Evolutionary conservation across 2,888 invertebrate species (phyloP).

Genomic region (Acanthopleura granulata): DNA sequence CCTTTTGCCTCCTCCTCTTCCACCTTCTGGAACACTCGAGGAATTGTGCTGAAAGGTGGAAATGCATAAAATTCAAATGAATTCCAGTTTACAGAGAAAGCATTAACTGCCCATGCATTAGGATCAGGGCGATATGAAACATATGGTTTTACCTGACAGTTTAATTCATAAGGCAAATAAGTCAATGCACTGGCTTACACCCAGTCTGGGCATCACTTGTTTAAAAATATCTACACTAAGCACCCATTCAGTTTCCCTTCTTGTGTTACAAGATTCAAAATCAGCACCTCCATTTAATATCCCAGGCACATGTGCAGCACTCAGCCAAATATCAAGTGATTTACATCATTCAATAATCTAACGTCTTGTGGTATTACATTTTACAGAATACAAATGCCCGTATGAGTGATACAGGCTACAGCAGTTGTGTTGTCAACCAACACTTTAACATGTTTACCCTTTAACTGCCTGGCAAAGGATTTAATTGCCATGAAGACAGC

Average conservation of each 20-base stretch:
- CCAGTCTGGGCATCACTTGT: background rate
- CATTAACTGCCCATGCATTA: conserved; percentile 24
- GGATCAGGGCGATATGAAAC: conserved; percentile 22
- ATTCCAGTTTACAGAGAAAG: conserved; percentile 24
- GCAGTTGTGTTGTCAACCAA: conserved; percentile 9
- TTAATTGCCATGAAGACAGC: conserved; percentile 6
- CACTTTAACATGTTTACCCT: background rate
- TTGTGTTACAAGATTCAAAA: conserved; percentile 10
- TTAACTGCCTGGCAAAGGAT: background rate
- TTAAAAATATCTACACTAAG: conserved; percentile 5
- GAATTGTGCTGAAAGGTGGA: conserved; percentile 26
- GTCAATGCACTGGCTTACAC: conserved; percentile 16
- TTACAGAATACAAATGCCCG: background rate
- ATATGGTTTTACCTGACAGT: conserved; percentile 14
- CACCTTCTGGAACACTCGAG: conserved; percentile 24
- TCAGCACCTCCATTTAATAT: conserved; percentile 21
- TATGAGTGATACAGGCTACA: conserved; percentile 12
- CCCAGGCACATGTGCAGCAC: conserved; percentile 20
- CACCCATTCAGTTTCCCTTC: conserved; percentile 20
- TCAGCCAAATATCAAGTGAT: conserved; percentile 12
- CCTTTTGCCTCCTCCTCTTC: conserved; percentile 21
- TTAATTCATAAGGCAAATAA: conserved; percentile 25
- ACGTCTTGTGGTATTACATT: background rate
- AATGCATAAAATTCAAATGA: conserved; percentile 28
- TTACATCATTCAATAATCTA: conserved; percentile 1